These are phyloP conservation scores for Sus scrofa DNA, from an alignment of 2,113 vertebrate species.

Conservation along the genomic window T2T-Sscrofa CM000812.6:50856501-50857000, in stretches of 20 bases:
- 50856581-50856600: not conserved
- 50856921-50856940: slow-evolving; percentile 17
- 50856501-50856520: not conserved
- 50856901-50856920: not conserved
- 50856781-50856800: not conserved
- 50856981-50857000: not conserved
- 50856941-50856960: not conserved
- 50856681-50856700: not conserved
- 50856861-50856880: not conserved
- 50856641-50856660: not conserved
- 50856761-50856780: not conserved
- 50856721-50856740: not conserved
- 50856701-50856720: not conserved
- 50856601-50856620: not conserved
- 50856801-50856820: not conserved
- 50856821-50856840: not conserved
- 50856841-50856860: not conserved
- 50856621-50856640: not conserved
- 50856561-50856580: not conserved
- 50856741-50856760: not conserved
- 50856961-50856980: not conserved
- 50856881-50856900: not conserved
- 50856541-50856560: not conserved
- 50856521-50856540: not conserved
- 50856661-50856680: not conserved